Base-by-base conservation (phyloP, 2,888 invertebrate genomes). In the Julus scandinavius region DNA sequence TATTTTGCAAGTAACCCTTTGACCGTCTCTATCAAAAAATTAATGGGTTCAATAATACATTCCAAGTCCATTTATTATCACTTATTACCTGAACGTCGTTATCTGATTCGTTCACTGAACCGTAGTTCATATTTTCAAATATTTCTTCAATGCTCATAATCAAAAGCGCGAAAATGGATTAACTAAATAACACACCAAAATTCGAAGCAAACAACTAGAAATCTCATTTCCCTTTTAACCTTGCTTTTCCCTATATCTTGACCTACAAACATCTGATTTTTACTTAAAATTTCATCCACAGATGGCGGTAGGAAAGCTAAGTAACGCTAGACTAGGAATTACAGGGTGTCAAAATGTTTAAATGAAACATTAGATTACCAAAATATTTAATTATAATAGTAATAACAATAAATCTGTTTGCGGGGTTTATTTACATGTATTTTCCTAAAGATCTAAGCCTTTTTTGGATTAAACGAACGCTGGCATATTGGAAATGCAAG, bases 91-190 rank as follows among this genome's bases (percentile, higher is more conserved):
- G 15, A 45, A 85, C 50, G 45, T 85, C 85, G 50, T 50, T 50
- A 85, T 85, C 85, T 85, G 85, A 85, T 85, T 85, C 85, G 15
- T 7, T 45, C 45, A 20, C 20, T 20, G 85, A 85, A 45, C 50
- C 85, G 85, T 85, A 85, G 50, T 50, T 85, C 85, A 85, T 85
- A 29, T 85, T 45, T 49, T 85, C 85, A n/a, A 85, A 85, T 85
- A 85, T 50, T 49, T 20, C 49, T 11, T 85, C 85, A 50, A 85
- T 85, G 50, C 29, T 85, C 85, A 85, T 85, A 85, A 80, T 80
- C 80, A 80, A 80, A 38, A 80, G 13, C 80, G 38, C 11, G 63
- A 80, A 80, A 80, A 38, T 3, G 80, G 15, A 80, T 80, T 80
- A 38, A 38, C 80, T 38, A 80, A 80, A 80, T 20, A 80, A 80